Evolutionary conservation across 2,113 vertebrate species (phyloP).

Genomic region (Carassius carassius): DNA sequence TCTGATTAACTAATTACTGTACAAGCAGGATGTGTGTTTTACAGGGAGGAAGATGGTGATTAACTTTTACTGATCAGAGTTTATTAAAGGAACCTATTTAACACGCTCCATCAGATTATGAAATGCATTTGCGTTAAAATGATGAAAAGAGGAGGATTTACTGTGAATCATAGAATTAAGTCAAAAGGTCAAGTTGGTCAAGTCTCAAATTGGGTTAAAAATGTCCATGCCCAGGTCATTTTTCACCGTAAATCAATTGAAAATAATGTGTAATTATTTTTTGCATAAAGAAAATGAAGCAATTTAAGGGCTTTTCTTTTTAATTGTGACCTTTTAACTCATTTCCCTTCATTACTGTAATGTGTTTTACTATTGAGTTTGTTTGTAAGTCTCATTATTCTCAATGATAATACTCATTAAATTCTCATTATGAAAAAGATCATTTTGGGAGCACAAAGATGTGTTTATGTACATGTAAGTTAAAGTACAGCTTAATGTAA

Average conservation of each 20-base stretch:
- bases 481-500: too few species aligned
- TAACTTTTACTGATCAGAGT: neutral
- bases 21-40: neutral
- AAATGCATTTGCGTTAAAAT: neutral
- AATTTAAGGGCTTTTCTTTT: neutral
- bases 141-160: neutral
- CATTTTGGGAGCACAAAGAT: neutral
- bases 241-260: neutral
- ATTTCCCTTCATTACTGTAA: neutral
- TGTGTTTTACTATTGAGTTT: neutral
- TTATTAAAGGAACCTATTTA: neutral
- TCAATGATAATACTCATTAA: slow-evolving; percentile 1
- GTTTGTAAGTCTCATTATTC: neutral
- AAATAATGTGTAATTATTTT: neutral
- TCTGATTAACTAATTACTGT: neutral
- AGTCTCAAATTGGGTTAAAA: neutral
- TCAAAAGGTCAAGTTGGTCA: slow-evolving; percentile 5
- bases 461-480: neutral
- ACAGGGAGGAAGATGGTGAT: slow-evolving; percentile 4
- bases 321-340: neutral
- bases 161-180: neutral
- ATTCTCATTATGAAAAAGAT: neutral
- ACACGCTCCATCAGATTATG: neutral
- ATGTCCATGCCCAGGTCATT: neutral
- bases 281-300: neutral